Percentiles rank a stretch among this genome's conserved stretches.
These are phyloP conservation scores for Neodiprion lecontei DNA, from an alignment of 1,140 invertebrate genomes.

Conservation along the genomic window DNA sequence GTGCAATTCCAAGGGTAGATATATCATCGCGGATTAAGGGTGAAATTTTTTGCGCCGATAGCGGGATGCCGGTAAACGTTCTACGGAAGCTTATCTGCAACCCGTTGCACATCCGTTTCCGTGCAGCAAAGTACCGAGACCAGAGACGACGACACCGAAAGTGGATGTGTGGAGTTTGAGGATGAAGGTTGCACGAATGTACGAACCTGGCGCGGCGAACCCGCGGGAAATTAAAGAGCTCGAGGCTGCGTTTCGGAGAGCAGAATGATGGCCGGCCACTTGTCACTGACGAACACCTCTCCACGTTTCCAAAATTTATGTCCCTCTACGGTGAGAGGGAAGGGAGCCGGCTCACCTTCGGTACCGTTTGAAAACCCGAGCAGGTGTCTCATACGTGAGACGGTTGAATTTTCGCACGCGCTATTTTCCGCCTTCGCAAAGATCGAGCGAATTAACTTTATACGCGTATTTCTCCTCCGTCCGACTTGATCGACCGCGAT, in stretches of 20 bases:
- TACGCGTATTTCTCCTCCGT: background rate
- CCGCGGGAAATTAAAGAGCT: background rate
- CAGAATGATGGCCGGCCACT: background rate
- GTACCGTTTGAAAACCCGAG: background rate
- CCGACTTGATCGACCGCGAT: background rate
- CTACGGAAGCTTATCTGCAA: no score
- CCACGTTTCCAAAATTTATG: background rate
- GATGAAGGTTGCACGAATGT: no score
- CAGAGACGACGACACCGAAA: no score
- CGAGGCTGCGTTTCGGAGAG: background rate
- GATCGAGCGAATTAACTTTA: background rate
- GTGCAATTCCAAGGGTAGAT: no score
- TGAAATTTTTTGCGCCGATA: no score
- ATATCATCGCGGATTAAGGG: no score
- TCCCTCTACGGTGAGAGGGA: background rate
- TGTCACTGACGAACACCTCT: background rate
- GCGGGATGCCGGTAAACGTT: no score
- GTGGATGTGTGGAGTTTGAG: no score
- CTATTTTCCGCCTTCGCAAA: background rate
- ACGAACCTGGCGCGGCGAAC: no score
- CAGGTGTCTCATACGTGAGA: slow-evolving; percentile 1
- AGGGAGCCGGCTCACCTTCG: background rate
- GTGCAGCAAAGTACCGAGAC: no score
- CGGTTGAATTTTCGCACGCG: background rate
- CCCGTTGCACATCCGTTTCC: no score